Percentiles rank a stretch among this genome's conserved stretches.
Evolutionary conservation across 2,888 invertebrate genomes (phyloP).

Genomic region (Hyposoter didymator): DNA sequence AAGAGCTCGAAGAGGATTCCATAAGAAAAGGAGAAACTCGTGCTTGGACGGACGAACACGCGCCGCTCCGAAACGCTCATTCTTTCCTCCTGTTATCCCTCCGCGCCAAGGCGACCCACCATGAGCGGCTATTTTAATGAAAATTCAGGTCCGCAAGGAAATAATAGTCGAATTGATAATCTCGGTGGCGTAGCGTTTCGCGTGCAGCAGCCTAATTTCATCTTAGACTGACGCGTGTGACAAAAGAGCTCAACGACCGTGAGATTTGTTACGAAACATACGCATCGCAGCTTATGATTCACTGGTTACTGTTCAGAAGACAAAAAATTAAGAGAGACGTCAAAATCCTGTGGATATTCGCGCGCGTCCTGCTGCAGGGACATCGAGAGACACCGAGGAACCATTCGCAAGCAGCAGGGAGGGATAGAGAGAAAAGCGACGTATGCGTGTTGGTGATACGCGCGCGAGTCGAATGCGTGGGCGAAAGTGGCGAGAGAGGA

Average conservation of each 20-base stretch:
- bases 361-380: conserved; percentile 48
- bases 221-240: conserved; percentile 27
- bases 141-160: conserved; percentile 82
- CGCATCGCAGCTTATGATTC: neutral
- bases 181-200: conserved; percentile 65
- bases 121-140: conserved; percentile 81
- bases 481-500: conserved; percentile 42
- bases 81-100: conserved; percentile 17
- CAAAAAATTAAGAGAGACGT: conserved; percentile 27
- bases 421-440: neutral
- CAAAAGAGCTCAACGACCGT: conserved; percentile 32
- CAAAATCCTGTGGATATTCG: conserved; percentile 49
- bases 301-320: neutral
- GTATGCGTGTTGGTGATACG: conserved; percentile 45
- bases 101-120: conserved; percentile 54
- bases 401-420: neutral
- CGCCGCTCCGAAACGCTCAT: neutral
- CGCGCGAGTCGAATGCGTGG: conserved; percentile 57
- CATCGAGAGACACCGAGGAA: conserved; percentile 19
- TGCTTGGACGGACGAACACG: neutral
- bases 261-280: neutral
- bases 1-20: conserved; percentile 54
- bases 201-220: conserved; percentile 41
- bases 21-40: conserved; percentile 16
- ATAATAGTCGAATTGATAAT: conserved; percentile 83